These are phyloP conservation scores for Pecten maximus DNA, from an alignment of 2,888 invertebrate species.

Conservation along the genomic window DNA sequence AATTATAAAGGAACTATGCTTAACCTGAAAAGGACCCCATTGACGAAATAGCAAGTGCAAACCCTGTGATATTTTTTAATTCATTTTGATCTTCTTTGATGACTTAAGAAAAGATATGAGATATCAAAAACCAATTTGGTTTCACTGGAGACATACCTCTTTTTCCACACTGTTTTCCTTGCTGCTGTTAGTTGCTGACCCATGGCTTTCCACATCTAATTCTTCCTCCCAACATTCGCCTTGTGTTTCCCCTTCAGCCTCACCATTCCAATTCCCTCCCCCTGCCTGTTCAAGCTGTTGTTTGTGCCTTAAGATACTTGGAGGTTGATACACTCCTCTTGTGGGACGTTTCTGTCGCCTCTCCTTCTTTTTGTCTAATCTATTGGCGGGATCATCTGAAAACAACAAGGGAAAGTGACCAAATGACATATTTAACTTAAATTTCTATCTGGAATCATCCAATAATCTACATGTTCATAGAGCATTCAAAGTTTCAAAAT, in stretches of 20 bases:
- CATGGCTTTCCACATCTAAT: slow-evolving; percentile 51
- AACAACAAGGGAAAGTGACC: neutral
- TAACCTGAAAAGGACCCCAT: no score
- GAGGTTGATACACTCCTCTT: slow-evolving; percentile 51
- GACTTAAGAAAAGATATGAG: no score
- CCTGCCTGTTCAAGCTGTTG: slow-evolving; percentile 45
- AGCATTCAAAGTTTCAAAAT: no score
- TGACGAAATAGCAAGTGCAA: no score
- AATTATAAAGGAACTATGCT: no score
- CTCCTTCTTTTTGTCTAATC: slow-evolving; percentile 42
- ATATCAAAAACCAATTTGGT: no score
- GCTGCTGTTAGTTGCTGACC: slow-evolving; percentile 51
- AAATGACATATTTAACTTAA: no score
- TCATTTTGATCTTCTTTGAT: no score
- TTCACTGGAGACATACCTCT: slow-evolving; percentile 67
- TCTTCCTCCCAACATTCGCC: slow-evolving; percentile 68
- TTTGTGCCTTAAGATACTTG: slow-evolving; percentile 60
- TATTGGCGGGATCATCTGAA: slow-evolving; percentile 38
- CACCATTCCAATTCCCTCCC: slow-evolving; percentile 27
- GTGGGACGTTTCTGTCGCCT: slow-evolving; percentile 53
- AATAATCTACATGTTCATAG: no score
- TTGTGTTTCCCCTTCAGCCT: slow-evolving; percentile 52
- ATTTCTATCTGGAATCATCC: no score
- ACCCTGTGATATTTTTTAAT: no score
- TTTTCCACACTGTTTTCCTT: slow-evolving; percentile 72